Base-by-base conservation (phyloP, 2,888 invertebrate genomes). In the Epicampocera succincta region DNA sequence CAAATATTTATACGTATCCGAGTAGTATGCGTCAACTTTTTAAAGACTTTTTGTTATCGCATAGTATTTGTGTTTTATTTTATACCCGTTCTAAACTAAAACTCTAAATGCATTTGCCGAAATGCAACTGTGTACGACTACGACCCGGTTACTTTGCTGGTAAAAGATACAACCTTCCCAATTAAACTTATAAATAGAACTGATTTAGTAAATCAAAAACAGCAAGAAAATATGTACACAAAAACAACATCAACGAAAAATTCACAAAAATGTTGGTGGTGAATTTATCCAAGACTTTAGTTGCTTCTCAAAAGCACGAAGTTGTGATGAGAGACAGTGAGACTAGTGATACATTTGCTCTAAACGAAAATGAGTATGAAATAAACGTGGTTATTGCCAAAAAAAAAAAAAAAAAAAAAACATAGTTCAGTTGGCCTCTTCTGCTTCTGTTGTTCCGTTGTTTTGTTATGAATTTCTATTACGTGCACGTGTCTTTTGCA, bases 121-220 rank as follows among this genome's bases (percentile, higher is more conserved):
- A 61, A 56, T 73, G 73, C 58, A 74, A 17, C 58, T 65, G 63
- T 69, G 46, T 50, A 52, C 66, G 54, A 48, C 11, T 38, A 15
- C 42, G 15, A 33, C 21, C 42, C 54, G 61, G 17, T 13, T 21
- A 42, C 13, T 15, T n/a, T 38, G 17, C 50, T n/a, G 29, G 17
- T 54, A 63, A 25, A 73, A 33, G 61, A 19, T 40, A 73, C 81
- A 81, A 81, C 81, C 81, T 81, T 52, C 17, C 3, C 44, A 33
- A 58, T 17, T 63, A 40, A 74, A 74, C 65, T 77, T 73, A 50
- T 65, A 68, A 56, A 77, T 46, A 60, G 38, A 73, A 81, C 81
- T 81, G 73, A 81, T 77, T 81, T 77, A 58, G 38, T 46, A 69
- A 81, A 77, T 81, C 72, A 73, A 50, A 56, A 52, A 50, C 66